These are phyloP conservation scores for Podarcis cretensis DNA, from an alignment of 2,113 vertebrate genomes.

Conservation along the genomic window DNA sequence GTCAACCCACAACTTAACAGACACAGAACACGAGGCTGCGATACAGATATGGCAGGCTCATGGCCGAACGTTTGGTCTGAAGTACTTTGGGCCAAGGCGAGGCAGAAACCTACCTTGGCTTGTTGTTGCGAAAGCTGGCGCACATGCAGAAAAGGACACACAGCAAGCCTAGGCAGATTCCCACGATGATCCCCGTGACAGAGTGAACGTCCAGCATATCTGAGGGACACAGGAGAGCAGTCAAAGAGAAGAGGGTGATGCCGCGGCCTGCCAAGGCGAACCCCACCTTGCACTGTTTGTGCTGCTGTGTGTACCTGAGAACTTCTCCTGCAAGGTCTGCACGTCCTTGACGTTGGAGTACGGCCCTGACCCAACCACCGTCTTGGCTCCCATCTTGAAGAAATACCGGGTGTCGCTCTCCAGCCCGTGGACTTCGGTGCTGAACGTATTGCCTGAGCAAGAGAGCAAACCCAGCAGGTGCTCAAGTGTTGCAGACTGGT, in stretches of 20 bases:
- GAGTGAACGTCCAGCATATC: slow-evolving; percentile 90
- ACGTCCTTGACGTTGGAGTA: slow-evolving; percentile 90
- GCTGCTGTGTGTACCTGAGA: slow-evolving; percentile 71
- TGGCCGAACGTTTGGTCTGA: neutral
- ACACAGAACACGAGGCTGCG: too few relatives aligned
- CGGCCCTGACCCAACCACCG: slow-evolving; percentile 89
- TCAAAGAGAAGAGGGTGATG: neutral
- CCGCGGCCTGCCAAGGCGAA: too few relatives aligned
- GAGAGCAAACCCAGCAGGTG: neutral
- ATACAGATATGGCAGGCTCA: rapidly evolving
- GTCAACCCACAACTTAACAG: too few relatives aligned
- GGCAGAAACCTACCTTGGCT: slow-evolving; percentile 81
- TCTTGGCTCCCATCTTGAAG: slow-evolving; percentile 94
- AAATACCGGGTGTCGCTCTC: slow-evolving; percentile 89
- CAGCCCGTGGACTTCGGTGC: slow-evolving; percentile 87
- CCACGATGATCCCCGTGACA: slow-evolving; percentile 94
- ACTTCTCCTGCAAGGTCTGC: slow-evolving; percentile 82
- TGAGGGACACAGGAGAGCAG: slow-evolving; percentile 47
- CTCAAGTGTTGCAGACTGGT: neutral
- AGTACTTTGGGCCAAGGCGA: neutral
- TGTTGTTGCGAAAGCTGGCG: slow-evolving; percentile 88
- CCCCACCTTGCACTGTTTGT: neutral
- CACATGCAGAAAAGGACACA: slow-evolving; percentile 97
- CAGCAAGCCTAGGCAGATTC: slow-evolving; percentile 93
- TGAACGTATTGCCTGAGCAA: slow-evolving; percentile 87